These are phyloP conservation scores for Spodoptera picta DNA, from an alignment of 2,888 invertebrate species.

Conservation along the genomic window DNA sequence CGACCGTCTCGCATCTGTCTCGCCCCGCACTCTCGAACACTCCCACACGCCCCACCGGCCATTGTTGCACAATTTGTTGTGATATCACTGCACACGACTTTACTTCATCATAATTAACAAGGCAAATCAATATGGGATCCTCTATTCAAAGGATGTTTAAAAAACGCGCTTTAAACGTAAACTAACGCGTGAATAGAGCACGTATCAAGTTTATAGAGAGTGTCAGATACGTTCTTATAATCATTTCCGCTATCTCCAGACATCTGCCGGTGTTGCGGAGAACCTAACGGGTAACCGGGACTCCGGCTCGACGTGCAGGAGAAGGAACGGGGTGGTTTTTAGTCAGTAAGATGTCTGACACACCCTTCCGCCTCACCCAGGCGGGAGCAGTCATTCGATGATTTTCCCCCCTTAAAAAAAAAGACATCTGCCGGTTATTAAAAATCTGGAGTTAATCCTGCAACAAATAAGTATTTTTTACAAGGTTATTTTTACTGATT, in stretches of 20 bases:
- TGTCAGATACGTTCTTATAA: constrained; percentile 6
- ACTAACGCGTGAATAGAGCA: constrained; percentile 2
- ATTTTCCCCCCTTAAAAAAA: too few species aligned
- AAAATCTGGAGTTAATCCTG: constrained; percentile 1
- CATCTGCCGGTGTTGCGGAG: neutral
- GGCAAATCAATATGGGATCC: constrained; percentile 3
- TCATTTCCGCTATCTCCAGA: neutral
- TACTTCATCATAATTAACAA: constrained; percentile 12
- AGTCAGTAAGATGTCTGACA: too few species aligned
- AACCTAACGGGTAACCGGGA: too few species aligned
- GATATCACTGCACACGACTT: constrained; percentile 22
- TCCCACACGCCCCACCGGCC: constrained; percentile 20
- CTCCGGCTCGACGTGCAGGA: too few species aligned
- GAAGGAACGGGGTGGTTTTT: too few species aligned
- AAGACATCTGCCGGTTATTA: constrained; percentile 1
- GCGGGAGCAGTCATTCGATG: too few species aligned
- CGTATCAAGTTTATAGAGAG: constrained; percentile 1
- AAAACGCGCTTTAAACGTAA: constrained; percentile 10
- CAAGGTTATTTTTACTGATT: too few species aligned
- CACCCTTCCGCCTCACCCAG: neutral
- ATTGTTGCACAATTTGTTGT: constrained; percentile 33
- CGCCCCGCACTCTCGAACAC: constrained; percentile 48
- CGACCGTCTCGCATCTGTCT: constrained; percentile 67
- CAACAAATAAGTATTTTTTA: constrained; percentile 5
- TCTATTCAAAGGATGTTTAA: constrained; percentile 15